Evolutionary conservation across 2,888 invertebrate species (phyloP), one percentile per base, ranked within the genome.

Genomic region (Phania funesta): DNA sequence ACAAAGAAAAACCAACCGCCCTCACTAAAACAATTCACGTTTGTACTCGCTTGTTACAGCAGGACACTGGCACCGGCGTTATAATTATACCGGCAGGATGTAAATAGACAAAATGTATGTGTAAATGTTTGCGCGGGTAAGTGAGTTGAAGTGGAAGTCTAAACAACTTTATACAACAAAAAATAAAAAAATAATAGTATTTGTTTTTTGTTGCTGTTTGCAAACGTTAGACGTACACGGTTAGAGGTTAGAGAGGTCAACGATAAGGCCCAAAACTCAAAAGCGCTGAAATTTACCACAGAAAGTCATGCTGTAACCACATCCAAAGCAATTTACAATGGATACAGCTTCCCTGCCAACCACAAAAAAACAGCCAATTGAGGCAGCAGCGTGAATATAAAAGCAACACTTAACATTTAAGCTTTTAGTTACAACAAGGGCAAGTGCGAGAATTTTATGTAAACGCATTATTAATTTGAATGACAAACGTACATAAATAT

Each of bases 351-450:
- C 7, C 32, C 22, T 8, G 20, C 8, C 16, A 32, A 46, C 13
- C n/a, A 20, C 4, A 22, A 56, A 67, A 60, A 46, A 8, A 20
- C 41, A 52, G 11, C 56, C 38, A 56, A 67, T 60, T 52, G 24
- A 20, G 11, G 8, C 58, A 65, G 38, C 54, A 48, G 13, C 38
- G 38, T 16, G 18, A 16, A 70, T 50, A 48, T 41, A 35, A 67
- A 73, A 50, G 20, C 41, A 78, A 82, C 73, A 74, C 68, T 77
- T 81, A 77, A 81, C 52, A 77, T 74, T 77, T 74, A 81, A 62
- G 77, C 73, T 77, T 77, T 56, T 48, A 35, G 20, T 13, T 68
- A 18, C 44, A 18, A 62, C 56, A 16, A 22, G 62, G 62, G 16
- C 54, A 64, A 73, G 77, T 74, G 73, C 48, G 54, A 50, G 58